Evolutionary conservation across 2,888 invertebrate genomes (phyloP), one percentile per base, ranked within the genome.

Genomic region (Drosophila pegasa): DNA sequence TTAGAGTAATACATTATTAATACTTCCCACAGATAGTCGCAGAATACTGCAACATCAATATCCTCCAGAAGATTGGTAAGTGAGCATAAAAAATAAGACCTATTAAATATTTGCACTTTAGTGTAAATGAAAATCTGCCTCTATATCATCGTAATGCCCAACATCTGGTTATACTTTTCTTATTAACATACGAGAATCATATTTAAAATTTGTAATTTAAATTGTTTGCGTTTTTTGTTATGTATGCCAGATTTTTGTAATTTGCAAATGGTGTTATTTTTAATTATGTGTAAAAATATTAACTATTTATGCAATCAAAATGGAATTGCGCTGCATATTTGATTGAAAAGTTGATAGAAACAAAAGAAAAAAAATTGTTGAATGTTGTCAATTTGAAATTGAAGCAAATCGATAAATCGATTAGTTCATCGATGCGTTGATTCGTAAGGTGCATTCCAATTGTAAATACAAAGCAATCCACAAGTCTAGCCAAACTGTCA

Each of bases 121-220:
- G 5, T 27, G 38, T 27, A 14, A 10, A 29, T 35, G 5, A 31
- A 62, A 43, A 62, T 14, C n/a, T 29, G 35, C 4, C 31, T 12
- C 7, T 62, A 9, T 29, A 43, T 38, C 18, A 38, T 41, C 29
- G 57, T 62, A 77, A 79, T 66, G 47, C 59, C 29, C 31, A 27
- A 47, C 51, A 69, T 58, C 20, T 61, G 57, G n/a, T 27, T 57
- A 50, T 68, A 55, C 35, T 51, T 55, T 59, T 55, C 38, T 9
- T 14, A 22, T 50, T n/a, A 10, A 14, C 25, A 31, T 16, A 5
- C 18, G 47, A 20, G n/a, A 22, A 40, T 60, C 35, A 48, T 29
- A n/a, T 37, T 67, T 54, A 61, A 63, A 29, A 41, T 10, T 45
- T 60, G 45, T 57, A 27, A 62, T 54, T 29, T 12, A 37, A 16